These are phyloP conservation scores for Panthera leo DNA, from an alignment of 2,113 vertebrate genomes.

Conservation along the genomic window DNA sequence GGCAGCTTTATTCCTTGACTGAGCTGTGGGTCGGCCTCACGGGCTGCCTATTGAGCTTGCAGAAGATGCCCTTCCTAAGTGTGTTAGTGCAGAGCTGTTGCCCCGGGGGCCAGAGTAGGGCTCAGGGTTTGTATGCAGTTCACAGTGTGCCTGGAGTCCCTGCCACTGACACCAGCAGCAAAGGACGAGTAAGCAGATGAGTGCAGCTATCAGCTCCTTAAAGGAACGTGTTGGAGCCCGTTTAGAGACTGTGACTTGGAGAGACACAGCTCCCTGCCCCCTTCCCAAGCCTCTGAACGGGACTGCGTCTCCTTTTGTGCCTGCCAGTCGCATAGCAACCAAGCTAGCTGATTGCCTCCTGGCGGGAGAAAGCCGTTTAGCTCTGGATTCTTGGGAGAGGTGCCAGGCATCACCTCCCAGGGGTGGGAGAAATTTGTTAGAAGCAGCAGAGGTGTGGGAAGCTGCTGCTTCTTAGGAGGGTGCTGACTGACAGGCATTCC, in stretches of 20 bases:
- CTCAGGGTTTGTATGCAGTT: not conserved
- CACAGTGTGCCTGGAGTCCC: not conserved
- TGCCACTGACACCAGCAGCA: not conserved
- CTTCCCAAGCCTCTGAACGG: slow-evolving; percentile 42
- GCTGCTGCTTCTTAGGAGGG: not conserved
- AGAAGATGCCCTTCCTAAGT: not conserved
- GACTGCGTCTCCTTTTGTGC: slow-evolving; percentile 43
- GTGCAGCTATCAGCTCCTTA: not conserved
- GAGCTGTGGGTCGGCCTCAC: not conserved
- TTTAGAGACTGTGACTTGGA: not conserved
- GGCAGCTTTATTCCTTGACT: not conserved
- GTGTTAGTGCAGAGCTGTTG: not conserved
- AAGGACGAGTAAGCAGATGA: not conserved
- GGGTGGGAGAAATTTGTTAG: slow-evolving; percentile 8
- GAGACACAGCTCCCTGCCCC: not conserved
- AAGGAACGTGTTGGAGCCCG: not conserved
- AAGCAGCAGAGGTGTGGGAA: slow-evolving; percentile 33
- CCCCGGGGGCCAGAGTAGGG: not conserved
- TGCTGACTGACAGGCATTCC: not conserved
- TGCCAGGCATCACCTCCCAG: not conserved
- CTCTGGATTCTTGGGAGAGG: slow-evolving; percentile 20
- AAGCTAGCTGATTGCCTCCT: slow-evolving; percentile 46
- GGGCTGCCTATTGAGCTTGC: not conserved
- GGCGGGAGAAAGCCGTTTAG: slow-evolving; percentile 35
- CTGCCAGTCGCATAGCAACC: slow-evolving; percentile 60